Percentiles rank a stretch among this genome's conserved stretches.
Evolutionary conservation across 2,113 vertebrate species (phyloP).

Genomic region (Apaloderma vittatum): DNA sequence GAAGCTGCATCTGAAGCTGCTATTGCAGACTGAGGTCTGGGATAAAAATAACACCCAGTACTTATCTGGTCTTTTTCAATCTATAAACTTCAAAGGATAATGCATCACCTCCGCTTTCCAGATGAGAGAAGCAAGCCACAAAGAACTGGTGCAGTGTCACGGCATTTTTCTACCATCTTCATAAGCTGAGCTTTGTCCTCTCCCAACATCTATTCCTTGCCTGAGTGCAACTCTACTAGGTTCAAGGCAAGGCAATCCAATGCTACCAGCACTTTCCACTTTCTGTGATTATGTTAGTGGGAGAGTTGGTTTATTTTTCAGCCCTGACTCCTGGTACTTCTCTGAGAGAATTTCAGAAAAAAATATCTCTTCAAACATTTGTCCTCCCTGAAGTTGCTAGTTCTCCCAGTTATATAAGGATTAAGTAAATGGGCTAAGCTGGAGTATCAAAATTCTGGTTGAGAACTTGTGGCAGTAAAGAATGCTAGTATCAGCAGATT

Average conservation of each 20-base stretch:
- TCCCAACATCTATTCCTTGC: background rate
- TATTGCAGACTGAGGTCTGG: background rate
- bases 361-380: background rate
- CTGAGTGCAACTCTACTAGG: rapidly evolving
- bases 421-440: background rate
- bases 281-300: background rate
- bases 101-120: background rate
- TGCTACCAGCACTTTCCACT: background rate
- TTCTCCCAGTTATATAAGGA: background rate
- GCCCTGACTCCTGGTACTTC: background rate
- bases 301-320: background rate
- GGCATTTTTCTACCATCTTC: background rate
- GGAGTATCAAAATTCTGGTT: background rate
- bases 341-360: background rate
- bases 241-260: background rate
- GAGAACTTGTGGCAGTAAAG: background rate
- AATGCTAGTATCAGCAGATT: background rate
- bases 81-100: conserved; percentile 24
- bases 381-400: background rate
- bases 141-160: background rate
- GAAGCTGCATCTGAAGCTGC: conserved; percentile 15
- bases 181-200: background rate
- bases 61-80: background rate
- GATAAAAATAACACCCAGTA: conserved; percentile 29
- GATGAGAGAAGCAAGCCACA: conserved; percentile 4